phyloP scores from a whole-genome alignment of 2,888 invertebrate species.

The Capitulum mitella region DNA sequence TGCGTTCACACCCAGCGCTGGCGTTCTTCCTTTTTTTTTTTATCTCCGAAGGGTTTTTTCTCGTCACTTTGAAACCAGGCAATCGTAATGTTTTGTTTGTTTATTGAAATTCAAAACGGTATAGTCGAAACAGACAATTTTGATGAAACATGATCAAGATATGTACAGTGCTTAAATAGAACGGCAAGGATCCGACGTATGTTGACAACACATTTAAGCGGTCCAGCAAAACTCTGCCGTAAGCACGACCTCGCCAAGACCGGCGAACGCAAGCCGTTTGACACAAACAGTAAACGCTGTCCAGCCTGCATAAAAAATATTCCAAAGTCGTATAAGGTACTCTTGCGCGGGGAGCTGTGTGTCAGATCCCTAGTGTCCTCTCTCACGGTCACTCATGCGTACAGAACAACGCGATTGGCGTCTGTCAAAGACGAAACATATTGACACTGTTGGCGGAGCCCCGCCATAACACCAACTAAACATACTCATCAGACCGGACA shows the following conservation, averaged over 20 bases:
- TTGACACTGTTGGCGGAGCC: no score
- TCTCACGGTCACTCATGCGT: no score
- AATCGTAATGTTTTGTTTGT: neutral
- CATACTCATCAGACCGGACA: no score
- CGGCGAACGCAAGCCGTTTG: neutral
- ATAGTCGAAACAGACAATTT: neutral
- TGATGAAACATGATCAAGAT: neutral
- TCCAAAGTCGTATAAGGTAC: neutral
- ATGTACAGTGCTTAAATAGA: no score
- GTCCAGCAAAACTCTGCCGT: neutral
- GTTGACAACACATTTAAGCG: neutral
- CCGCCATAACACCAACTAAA: no score
- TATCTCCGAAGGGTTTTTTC: no score
- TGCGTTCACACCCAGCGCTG: no score
- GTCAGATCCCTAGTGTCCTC: neutral
- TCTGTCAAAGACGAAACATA: no score
- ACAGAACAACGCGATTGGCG: no score
- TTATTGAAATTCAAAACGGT: conserved; percentile 9
- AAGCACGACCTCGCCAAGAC: neutral
- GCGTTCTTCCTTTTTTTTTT: no score
- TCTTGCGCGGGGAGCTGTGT: neutral
- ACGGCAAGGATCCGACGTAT: neutral
- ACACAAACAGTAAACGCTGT: neutral
- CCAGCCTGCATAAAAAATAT: neutral
- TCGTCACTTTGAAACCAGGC: no score